phyloP scores from a whole-genome alignment of 2,797 vertebrate genomes.

The Hybognathus amarus region DNA sequence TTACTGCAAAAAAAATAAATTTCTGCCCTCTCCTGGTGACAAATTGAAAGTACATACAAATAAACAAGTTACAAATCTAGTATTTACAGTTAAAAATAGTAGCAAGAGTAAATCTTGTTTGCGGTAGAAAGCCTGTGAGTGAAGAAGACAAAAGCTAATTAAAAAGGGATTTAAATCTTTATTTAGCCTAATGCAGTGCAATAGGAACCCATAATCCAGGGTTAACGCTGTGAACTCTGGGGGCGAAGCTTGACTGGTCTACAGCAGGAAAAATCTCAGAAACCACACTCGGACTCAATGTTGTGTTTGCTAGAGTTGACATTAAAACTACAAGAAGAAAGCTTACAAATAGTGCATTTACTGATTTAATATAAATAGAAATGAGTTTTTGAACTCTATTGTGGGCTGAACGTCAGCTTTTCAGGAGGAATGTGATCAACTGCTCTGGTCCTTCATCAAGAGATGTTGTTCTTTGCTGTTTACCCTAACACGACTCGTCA shows the following conservation, averaged over 20 bases:
- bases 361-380: constrained; percentile 68
- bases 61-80: constrained; percentile 4
- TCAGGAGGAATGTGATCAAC: constrained; percentile 65
- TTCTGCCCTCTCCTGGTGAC: constrained; percentile 54
- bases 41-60: constrained; percentile 23
- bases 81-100: constrained; percentile 56
- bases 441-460: constrained; percentile 41
- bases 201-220: constrained; percentile 73
- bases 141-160: constrained; percentile 73
- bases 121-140: constrained; percentile 55
- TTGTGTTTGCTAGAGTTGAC: constrained; percentile 34
- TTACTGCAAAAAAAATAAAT: not conserved
- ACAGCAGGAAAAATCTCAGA: constrained; percentile 33
- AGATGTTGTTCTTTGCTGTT: not conserved
- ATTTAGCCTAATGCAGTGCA: constrained; percentile 79
- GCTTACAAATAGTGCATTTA: constrained; percentile 53
- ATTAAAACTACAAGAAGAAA: constrained; percentile 39
- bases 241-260: constrained; percentile 55
- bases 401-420: constrained; percentile 39
- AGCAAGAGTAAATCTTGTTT: constrained; percentile 63
- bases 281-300: constrained; percentile 18
- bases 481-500: not conserved
- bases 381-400: constrained; percentile 41
- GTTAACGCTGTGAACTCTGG: constrained; percentile 65
- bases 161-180: constrained; percentile 82